phyloP scores from a whole-genome alignment of 1,140 invertebrate genomes.

The Hylaeus anthracinus region DNA sequence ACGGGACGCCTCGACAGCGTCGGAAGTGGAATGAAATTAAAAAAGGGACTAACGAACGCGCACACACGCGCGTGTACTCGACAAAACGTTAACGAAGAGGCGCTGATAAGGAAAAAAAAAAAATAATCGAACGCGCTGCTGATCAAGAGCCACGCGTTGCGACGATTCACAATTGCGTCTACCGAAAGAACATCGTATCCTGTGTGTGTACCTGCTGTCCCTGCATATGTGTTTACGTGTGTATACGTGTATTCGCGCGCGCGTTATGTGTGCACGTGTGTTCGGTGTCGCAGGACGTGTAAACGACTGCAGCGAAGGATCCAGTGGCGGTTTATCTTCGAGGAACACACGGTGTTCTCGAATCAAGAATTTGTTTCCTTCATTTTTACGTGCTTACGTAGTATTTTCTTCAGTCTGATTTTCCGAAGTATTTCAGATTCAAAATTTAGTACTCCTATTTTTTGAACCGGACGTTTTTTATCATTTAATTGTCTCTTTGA shows the following conservation, averaged over 20 bases:
- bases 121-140: constrained; percentile 29
- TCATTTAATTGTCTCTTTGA: constrained; percentile 7
- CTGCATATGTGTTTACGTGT: background rate
- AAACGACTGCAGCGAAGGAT: constrained; percentile 29
- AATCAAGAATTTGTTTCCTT: no score
- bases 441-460: no score
- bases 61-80: constrained; percentile 1
- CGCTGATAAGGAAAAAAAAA: constrained; percentile 11
- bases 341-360: constrained; percentile 10
- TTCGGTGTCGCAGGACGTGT: constrained; percentile 3
- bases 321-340: constrained; percentile 12
- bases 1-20: background rate
- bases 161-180: constrained; percentile 36
- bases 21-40: constrained; percentile 15
- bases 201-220: constrained; percentile 1
- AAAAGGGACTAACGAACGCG: constrained; percentile 31
- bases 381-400: no score
- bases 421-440: no score
- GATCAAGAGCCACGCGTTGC: constrained; percentile 31
- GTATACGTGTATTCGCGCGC: background rate
- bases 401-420: no score
- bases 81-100: constrained; percentile 34
- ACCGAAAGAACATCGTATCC: constrained; percentile 51
- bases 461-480: no score
- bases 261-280: background rate